phyloP scores from a whole-genome alignment of 2,113 vertebrate genomes.

The Aplodontia rufa region DNA sequence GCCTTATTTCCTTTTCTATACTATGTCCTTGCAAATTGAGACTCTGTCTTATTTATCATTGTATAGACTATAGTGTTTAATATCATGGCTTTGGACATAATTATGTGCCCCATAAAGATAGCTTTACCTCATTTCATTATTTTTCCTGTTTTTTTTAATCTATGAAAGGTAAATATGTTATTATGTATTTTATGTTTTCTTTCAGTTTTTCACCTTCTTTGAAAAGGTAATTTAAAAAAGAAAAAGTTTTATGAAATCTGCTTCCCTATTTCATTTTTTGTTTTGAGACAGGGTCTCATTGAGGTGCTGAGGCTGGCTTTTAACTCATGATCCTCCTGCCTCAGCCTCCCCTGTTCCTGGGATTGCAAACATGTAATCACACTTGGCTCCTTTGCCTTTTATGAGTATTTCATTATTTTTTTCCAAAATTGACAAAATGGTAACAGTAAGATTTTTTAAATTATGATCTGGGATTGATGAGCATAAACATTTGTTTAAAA shows the following conservation, averaged over 20 bases:
- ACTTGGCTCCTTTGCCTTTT: constrained; percentile 53
- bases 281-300: too few relatives aligned
- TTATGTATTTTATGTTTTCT: not conserved
- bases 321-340: too few relatives aligned
- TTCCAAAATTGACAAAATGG: constrained; percentile 47
- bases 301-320: too few relatives aligned
- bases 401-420: constrained; percentile 28
- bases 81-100: not conserved
- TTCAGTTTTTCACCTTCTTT: not conserved
- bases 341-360: too few relatives aligned
- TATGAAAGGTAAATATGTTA: not conserved
- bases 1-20: not conserved
- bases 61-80: not conserved
- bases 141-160: not conserved
- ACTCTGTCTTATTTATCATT: not conserved
- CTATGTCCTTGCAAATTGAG: not conserved
- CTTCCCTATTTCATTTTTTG: too few relatives aligned
- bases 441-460: constrained; percentile 67
- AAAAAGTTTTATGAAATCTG: constrained; percentile 24
- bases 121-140: not conserved
- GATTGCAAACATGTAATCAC: too few relatives aligned
- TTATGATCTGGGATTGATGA: not conserved
- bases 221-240: constrained; percentile 36
- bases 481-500: constrained; percentile 22
- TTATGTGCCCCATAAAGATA: not conserved